A percentile compares a stretch with the other conserved stretches of the same genome.
Conservation (phyloP, 2,113 vertebrate genomes). For the Symphodus melops region DNA sequence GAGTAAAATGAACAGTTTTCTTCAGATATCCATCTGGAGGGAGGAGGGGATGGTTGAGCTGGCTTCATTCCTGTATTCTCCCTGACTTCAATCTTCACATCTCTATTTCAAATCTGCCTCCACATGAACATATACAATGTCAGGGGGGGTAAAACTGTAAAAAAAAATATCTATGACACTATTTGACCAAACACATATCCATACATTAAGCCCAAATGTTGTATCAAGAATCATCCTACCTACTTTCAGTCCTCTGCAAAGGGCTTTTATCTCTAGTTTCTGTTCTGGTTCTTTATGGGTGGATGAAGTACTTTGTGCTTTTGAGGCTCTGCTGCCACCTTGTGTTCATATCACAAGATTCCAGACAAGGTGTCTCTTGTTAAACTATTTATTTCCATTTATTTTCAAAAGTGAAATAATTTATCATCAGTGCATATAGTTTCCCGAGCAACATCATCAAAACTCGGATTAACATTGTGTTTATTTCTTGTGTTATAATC, state of each 20-base stretch:
- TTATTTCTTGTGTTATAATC: background rate
- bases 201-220: background rate
- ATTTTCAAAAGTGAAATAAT: background rate
- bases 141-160: background rate
- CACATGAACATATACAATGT: background rate
- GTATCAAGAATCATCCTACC: background rate
- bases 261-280: background rate
- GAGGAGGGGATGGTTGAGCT: background rate
- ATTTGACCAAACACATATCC: background rate
- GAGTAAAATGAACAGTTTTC: conserved; percentile 34
- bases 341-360: conserved; percentile 25
- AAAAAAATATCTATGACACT: background rate
- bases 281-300: background rate
- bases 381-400: background rate
- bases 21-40: conserved; percentile 42
- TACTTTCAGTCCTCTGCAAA: conserved; percentile 6
- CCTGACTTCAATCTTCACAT: background rate
- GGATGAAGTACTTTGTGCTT: background rate
- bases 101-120: background rate
- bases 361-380: background rate
- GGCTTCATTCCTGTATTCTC: conserved; percentile 7
- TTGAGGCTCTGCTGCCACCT: conserved; percentile 40
- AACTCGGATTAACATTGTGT: no score
- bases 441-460: no score
- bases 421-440: background rate